phyloP scores from a whole-genome alignment of 30 jellyfish, hydroid and myxozoan species.

The Pseudorhiza aurosa region DNA sequence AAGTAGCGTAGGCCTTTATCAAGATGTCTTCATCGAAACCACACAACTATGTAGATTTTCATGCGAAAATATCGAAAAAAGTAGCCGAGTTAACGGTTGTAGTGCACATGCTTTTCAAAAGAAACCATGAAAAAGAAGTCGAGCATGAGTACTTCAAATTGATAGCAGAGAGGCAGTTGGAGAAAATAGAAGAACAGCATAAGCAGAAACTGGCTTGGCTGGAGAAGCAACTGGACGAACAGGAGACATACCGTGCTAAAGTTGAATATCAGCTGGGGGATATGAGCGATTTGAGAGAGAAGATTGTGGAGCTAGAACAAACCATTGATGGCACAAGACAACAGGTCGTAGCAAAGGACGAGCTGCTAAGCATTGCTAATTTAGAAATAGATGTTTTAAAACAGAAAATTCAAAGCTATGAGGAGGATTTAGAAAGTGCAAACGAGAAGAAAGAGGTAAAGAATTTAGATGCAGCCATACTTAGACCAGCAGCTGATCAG shows the following conservation, averaged over 20 bases:
- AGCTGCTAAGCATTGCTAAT: conserved; percentile 16
- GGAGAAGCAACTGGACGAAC: conserved; percentile 53
- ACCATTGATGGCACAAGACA: conserved; percentile 8
- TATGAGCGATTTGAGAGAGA: conserved; percentile 17
- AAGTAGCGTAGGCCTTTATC: too few relatives aligned
- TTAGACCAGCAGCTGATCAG: not conserved
- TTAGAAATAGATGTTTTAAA: conserved; percentile 19
- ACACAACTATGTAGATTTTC: not conserved
- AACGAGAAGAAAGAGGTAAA: not conserved
- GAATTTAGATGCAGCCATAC: not conserved
- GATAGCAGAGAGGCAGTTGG: conserved; percentile 27
- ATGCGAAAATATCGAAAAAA: conserved; percentile 56
- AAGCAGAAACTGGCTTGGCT: conserved; percentile 39
- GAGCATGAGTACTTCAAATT: conserved; percentile 38
- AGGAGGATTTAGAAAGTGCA: not conserved
- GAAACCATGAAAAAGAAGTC: conserved; percentile 77
- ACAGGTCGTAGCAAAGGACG: conserved; percentile 23
- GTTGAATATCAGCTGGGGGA: conserved; percentile 49
- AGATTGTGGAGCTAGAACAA: conserved; percentile 1
- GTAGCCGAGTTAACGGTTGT: conserved; percentile 75
- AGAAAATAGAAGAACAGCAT: conserved; percentile 3
- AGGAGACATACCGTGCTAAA: conserved; percentile 57
- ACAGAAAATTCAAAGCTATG: conserved; percentile 9
- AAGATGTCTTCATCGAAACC: conserved; percentile 11
- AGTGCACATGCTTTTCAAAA: conserved; percentile 63